Percentiles rank a stretch among this genome's conserved stretches.
These are phyloP conservation scores for Sclerodermus sp. DNA, from an alignment of 2,888 invertebrate genomes.

Conservation along the genomic window DNA sequence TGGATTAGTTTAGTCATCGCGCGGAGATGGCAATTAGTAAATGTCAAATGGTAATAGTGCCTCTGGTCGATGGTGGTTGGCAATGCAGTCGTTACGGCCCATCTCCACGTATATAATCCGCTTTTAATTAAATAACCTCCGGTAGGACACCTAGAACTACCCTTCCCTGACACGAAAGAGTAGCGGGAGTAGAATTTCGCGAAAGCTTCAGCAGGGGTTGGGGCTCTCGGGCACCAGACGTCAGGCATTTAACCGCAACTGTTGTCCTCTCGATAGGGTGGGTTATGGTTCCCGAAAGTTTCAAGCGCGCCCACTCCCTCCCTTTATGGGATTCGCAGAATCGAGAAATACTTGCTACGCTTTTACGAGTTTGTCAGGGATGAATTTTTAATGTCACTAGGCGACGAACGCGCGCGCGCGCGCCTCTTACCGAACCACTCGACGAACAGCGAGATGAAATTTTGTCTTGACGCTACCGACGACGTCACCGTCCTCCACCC, in stretches of 20 bases:
- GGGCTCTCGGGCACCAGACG: conserved; percentile 21
- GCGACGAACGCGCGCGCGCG: too few species aligned
- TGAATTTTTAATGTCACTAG: not conserved
- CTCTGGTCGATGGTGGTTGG: conserved; percentile 7
- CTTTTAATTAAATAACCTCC: conserved; percentile 54
- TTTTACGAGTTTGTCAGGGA: not conserved
- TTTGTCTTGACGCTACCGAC: too few species aligned
- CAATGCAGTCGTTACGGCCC: conserved; percentile 18
- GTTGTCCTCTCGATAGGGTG: conserved; percentile 51
- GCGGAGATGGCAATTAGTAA: conserved; percentile 43
- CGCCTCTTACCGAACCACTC: too few species aligned
- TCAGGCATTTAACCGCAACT: conserved; percentile 56
- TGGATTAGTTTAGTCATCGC: too few species aligned
- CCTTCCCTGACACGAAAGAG: conserved; percentile 8
- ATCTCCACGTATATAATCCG: conserved; percentile 44
- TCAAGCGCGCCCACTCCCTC: not conserved
- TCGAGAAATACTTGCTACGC: not conserved
- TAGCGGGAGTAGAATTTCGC: conserved; percentile 5
- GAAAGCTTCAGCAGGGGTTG: conserved; percentile 2
- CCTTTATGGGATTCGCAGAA: not conserved
- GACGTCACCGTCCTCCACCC: too few species aligned
- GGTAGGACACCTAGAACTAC: conserved; percentile 7
- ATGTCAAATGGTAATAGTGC: conserved; percentile 38
- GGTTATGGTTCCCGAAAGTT: conserved; percentile 33
- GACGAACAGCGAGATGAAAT: too few species aligned